Evolutionary conservation across 2,113 vertebrate species (phyloP).

Genomic region (Struthidea cinerea): DNA sequence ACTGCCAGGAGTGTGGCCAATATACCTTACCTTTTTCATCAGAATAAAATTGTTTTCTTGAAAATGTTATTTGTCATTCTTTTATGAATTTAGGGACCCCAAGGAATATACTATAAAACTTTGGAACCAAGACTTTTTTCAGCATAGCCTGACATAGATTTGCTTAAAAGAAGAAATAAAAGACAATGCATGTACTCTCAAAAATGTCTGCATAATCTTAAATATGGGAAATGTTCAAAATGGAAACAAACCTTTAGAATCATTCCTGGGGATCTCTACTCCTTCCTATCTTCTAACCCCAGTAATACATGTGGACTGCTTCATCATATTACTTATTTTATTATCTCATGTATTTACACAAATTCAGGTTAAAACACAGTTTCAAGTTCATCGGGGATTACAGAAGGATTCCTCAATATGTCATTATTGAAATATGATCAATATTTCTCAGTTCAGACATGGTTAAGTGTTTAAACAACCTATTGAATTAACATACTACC

Average conservation of each 20-base stretch:
- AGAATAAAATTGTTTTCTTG: neutral
- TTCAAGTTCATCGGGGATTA: neutral
- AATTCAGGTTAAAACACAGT: neutral
- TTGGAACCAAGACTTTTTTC: neutral
- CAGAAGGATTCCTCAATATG: neutral
- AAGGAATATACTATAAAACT: neutral
- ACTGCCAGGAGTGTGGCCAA: neutral
- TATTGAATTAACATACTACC: neutral
- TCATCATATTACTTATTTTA: neutral
- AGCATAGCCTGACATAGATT: neutral
- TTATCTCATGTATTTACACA: neutral
- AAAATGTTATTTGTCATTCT: neutral
- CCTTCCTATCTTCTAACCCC: neutral
- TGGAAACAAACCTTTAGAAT: neutral
- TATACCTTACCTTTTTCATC: neutral
- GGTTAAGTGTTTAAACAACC: neutral
- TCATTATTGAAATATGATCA: neutral
- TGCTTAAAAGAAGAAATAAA: neutral
- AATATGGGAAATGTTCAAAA: neutral
- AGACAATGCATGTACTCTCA: neutral
- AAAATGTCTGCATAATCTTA: neutral
- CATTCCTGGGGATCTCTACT: neutral
- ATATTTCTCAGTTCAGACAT: neutral
- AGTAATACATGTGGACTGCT: accelerated
- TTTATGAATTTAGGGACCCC: neutral